A percentile compares a stretch with the other conserved stretches of the same genome.
Evolutionary conservation across 64 coral and sea anemone genomes (phyloP).

Genomic region (Pocillopora verrucosa): DNA sequence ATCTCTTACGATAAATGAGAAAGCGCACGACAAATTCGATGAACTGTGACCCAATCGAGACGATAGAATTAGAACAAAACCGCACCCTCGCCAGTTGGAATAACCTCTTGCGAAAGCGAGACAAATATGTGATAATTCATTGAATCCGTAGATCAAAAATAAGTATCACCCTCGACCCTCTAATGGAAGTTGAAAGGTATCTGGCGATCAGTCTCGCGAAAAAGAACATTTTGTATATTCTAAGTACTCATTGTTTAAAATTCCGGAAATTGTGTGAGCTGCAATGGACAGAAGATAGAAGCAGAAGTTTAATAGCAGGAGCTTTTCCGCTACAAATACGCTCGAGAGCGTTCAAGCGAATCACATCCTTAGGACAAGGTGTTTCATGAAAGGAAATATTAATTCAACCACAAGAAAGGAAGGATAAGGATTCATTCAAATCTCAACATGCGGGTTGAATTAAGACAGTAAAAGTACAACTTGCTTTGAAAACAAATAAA

Average conservation of each 20-base stretch:
- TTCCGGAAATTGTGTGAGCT: not conserved
- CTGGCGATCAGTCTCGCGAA: not conserved
- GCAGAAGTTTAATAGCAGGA: not conserved
- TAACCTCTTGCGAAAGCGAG: not conserved
- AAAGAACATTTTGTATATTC: not conserved
- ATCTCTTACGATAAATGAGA: not conserved
- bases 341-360: not conserved
- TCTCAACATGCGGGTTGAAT: not conserved
- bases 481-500: no score
- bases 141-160: not conserved
- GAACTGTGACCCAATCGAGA: not conserved
- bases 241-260: not conserved
- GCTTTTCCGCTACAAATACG: not conserved
- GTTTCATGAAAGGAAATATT: not conserved
- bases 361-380: not conserved
- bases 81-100: not conserved
- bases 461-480: not conserved
- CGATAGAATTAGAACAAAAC: not conserved
- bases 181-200: not conserved
- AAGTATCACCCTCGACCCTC: not conserved
- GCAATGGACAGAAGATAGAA: not conserved
- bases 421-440: not conserved
- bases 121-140: not conserved
- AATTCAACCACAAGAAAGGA: not conserved
- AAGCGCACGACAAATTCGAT: not conserved